Conservation (phyloP, 2,888 invertebrate genomes). For the Perizoma affinitatum region DNA sequence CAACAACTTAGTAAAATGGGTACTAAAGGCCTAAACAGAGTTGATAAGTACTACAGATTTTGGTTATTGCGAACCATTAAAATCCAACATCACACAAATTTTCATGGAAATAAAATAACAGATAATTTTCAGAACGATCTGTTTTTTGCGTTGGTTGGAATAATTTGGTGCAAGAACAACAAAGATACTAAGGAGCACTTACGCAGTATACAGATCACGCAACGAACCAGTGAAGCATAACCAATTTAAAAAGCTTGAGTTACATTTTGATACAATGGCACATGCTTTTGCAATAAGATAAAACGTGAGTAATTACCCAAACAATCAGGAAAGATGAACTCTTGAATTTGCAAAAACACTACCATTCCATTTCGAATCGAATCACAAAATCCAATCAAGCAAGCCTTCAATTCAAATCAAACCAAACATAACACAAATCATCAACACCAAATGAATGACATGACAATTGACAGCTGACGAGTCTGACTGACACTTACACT, state of each 20-base stretch:
- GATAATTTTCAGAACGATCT: slow-evolving; percentile 46
- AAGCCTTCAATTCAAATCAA: slow-evolving; percentile 5
- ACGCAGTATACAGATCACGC: slow-evolving; percentile 59
- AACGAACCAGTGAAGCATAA: slow-evolving; percentile 47
- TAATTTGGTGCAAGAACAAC: slow-evolving; percentile 59
- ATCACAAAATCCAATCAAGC: slow-evolving; percentile 31
- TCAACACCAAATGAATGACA: too few species aligned
- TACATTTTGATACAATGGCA: slow-evolving; percentile 14
- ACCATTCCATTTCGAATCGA: slow-evolving; percentile 68
- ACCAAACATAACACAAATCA: slow-evolving; percentile 3
- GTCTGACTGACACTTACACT: too few species aligned
- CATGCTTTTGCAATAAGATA: slow-evolving; percentile 15
- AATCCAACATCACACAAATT: neutral
- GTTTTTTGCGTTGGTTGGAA: slow-evolving; percentile 67
- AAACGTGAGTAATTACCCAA: slow-evolving; percentile 16
- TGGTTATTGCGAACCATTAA: neutral
- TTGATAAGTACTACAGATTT: neutral
- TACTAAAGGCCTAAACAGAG: neutral
- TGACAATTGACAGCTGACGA: too few species aligned
- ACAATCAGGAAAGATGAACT: slow-evolving; percentile 32
- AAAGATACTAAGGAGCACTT: slow-evolving; percentile 71
- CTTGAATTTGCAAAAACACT: slow-evolving; percentile 64
- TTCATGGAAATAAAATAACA: too few species aligned
- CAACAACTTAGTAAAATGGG: slow-evolving; percentile 54
- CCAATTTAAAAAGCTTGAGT: slow-evolving; percentile 30